A percentile compares a stretch with the other conserved stretches of the same genome.
Conservation (phyloP, 2,888 invertebrate genomes). For the Ellobium chinense region DNA sequence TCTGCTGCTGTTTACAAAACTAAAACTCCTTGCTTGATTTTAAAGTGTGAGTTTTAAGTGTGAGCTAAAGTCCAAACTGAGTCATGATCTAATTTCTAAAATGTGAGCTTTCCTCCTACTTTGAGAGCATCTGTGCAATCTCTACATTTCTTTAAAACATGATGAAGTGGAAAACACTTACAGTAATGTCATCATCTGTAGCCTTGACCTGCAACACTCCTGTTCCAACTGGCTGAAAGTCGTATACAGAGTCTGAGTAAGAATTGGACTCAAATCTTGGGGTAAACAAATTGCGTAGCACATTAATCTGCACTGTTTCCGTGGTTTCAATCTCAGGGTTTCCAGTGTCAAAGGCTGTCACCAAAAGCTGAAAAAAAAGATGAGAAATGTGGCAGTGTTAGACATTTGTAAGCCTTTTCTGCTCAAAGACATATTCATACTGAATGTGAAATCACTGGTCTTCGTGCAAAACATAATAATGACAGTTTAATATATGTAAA, state of each 20-base stretch:
- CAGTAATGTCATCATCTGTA: constrained; percentile 67
- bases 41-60: no score
- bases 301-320: constrained; percentile 65
- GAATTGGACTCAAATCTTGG: constrained; percentile 62
- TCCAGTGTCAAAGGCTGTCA: constrained; percentile 61
- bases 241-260: constrained; percentile 62
- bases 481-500: no score
- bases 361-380: constrained; percentile 50
- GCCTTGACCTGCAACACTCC: constrained; percentile 66
- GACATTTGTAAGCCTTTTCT: neutral
- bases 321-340: constrained; percentile 57
- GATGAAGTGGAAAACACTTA: constrained; percentile 50
- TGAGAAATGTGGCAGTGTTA: neutral
- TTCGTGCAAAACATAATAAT: no score
- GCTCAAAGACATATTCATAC: no score
- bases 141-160: no score
- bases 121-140: no score
- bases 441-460: no score
- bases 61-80: no score
- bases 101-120: no score
- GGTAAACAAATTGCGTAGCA: constrained; percentile 66
- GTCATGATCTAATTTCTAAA: no score
- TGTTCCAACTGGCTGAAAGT: constrained; percentile 65
- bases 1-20: no score
- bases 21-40: no score